Conservation (phyloP, 1,140 invertebrate genomes). For the Harpegnathos saltator region DNA sequence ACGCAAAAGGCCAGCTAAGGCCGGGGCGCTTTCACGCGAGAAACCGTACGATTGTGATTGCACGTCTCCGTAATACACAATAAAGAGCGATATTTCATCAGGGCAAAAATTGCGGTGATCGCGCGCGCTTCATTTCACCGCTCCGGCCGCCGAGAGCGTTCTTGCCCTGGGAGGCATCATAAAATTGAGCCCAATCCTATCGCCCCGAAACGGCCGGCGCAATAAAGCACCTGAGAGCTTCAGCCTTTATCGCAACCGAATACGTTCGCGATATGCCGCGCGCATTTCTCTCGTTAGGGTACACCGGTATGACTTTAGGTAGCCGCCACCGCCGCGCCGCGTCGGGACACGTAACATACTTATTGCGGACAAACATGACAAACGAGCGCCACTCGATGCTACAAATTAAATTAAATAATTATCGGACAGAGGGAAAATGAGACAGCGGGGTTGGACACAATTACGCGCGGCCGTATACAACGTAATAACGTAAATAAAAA, state of each 20-base stretch:
- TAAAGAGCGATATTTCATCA: background rate
- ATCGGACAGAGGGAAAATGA: background rate
- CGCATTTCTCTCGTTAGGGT: background rate
- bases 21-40: background rate
- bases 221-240: conserved; percentile 14
- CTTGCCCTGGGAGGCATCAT: background rate
- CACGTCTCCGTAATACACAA: background rate
- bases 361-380: conserved; percentile 10
- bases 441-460: background rate
- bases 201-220: background rate
- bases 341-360: background rate
- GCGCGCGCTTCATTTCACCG: background rate
- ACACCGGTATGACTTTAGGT: background rate
- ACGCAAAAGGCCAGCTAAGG: conserved; percentile 3
- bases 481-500: too few species aligned
- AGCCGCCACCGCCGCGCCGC: background rate
- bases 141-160: background rate
- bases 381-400: background rate
- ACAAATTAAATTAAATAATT: background rate
- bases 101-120: background rate
- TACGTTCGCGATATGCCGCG: background rate
- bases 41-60: conserved; percentile 1
- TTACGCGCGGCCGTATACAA: too few species aligned
- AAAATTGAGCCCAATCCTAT: conserved; percentile 30
- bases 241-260: background rate